Evolutionary conservation across 2,113 vertebrate species (phyloP).

Genomic region (Pitta sordida): DNA sequence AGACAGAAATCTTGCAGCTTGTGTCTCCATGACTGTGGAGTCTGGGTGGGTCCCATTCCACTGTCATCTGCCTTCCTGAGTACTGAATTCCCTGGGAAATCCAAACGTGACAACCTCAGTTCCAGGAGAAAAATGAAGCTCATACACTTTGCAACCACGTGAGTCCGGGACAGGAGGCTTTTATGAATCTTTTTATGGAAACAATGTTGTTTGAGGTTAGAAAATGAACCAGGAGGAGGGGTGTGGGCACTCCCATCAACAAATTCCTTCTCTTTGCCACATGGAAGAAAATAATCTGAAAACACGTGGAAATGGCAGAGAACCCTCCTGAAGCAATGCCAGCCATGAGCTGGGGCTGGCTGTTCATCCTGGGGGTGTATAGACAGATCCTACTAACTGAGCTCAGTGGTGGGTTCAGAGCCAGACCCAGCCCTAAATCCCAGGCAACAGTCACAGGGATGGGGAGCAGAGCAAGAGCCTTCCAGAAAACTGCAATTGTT

Average conservation of each 20-base stretch:
- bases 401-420: not conserved
- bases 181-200: not conserved
- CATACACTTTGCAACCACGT: not conserved
- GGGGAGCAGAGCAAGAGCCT: not conserved
- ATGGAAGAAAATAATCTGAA: not conserved
- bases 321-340: not conserved
- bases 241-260: not conserved
- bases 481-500: not conserved
- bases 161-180: not conserved
- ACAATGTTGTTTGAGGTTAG: not conserved
- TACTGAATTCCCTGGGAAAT: not conserved
- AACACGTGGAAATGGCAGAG: not conserved
- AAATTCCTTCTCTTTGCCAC: not conserved
- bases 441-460: not conserved
- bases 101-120: not conserved
- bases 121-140: not conserved
- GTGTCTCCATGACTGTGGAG: not conserved
- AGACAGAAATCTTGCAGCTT: not conserved
- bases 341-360: fast-evolving
- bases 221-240: not conserved
- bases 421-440: not conserved
- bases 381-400: not conserved
- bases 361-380: not conserved
- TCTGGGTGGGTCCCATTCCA: not conserved
- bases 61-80: fast-evolving